Conservation (phyloP, 2,113 vertebrate genomes). For the Sander lucioperca region DNA sequence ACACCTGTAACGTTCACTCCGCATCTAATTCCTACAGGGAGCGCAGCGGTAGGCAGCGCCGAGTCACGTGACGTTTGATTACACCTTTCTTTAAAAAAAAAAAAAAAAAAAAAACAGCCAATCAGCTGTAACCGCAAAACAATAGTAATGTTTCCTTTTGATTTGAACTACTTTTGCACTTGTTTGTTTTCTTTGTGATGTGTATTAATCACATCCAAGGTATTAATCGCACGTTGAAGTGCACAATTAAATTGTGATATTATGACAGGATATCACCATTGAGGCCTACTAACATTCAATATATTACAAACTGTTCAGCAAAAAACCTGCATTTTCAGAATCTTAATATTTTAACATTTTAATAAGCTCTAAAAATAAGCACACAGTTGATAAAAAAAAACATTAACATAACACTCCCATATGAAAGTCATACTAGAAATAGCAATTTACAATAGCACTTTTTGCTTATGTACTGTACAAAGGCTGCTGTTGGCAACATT, state of each 20-base stretch:
- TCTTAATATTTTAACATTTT: neutral
- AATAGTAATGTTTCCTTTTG: too few relatives aligned
- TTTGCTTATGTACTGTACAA: neutral
- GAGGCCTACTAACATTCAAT: neutral
- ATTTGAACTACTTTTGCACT: neutral
- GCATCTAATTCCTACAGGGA: conserved; percentile 50
- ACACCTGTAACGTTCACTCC: conserved; percentile 68
- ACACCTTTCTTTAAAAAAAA: conserved; percentile 39
- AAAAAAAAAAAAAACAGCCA: neutral
- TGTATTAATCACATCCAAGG: neutral
- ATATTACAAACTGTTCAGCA: neutral
- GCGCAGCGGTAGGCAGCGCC: conserved; percentile 28
- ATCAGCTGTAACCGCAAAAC: conserved; percentile 4
- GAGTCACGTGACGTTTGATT: conserved; percentile 58
- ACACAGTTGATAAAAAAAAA: neutral
- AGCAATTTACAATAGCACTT: too few relatives aligned
- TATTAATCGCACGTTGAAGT: neutral
- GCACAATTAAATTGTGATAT: neutral
- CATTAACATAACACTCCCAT: too few relatives aligned
- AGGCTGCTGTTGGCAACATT: neutral
- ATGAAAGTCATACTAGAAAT: neutral
- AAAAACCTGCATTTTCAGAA: neutral
- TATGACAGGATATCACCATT: neutral
- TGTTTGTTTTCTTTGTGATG: neutral
- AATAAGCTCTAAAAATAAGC: neutral